These are phyloP conservation scores for Megathymus violae DNA, from an alignment of 1,140 invertebrate species.

Conservation along the genomic window DNA sequence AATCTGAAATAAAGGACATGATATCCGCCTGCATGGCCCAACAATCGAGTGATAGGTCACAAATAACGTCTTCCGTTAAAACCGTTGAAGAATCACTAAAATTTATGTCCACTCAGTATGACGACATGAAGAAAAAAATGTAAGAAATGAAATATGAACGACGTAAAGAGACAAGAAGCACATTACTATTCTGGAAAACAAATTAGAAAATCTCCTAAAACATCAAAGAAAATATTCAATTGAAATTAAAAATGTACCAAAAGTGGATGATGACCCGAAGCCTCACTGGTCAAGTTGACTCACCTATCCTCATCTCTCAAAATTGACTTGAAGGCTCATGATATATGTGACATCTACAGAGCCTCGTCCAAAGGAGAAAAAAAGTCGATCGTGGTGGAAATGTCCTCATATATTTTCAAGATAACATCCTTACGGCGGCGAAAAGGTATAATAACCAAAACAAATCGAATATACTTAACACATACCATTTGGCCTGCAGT, in stretches of 20 bases:
- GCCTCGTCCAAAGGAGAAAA: conserved; percentile 32
- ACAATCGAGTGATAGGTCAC: no score
- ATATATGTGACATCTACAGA: conserved; percentile 34
- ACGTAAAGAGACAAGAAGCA: conserved; percentile 32
- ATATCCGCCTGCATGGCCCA: conserved; percentile 20
- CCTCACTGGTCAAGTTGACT: conserved; percentile 26
- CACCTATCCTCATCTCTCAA: conserved; percentile 24
- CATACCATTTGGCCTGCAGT: no score
- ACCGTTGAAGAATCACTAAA: conserved; percentile 30
- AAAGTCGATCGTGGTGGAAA: conserved; percentile 27
- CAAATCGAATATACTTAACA: no score
- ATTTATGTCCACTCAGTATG: conserved; percentile 31
- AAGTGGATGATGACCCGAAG: conserved; percentile 28
- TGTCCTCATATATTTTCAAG: no score
- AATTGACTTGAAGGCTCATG: conserved; percentile 17
- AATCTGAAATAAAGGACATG: conserved; percentile 32
- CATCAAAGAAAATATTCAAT: conserved; percentile 17
- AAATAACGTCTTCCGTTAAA: conserved; percentile 30
- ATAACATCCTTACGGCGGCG: no score
- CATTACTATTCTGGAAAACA: conserved; percentile 21
- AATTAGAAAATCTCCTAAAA: conserved; percentile 32
- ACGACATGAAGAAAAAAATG: conserved; percentile 28
- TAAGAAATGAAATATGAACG: conserved; percentile 12
- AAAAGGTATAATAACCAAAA: no score
- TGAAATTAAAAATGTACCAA: conserved; percentile 35